Evolutionary conservation across 1,140 invertebrate species (phyloP).

Genomic region (Leguminivora glycinivorella): DNA sequence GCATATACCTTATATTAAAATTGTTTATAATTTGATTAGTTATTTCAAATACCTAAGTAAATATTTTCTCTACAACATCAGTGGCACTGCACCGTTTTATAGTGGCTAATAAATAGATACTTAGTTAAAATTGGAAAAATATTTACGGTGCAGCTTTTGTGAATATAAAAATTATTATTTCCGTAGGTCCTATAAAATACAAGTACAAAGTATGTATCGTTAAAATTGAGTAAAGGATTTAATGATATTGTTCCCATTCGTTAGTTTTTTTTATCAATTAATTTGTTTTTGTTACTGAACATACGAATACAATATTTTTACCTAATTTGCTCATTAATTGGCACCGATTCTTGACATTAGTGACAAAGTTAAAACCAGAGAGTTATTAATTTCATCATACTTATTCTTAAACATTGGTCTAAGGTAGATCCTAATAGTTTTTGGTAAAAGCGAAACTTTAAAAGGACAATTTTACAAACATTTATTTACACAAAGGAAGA

Average conservation of each 20-base stretch:
- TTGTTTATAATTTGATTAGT: background rate
- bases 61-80: conserved; percentile 5
- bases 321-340: conserved; percentile 35
- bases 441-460: background rate
- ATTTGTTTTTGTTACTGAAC: conserved; percentile 21
- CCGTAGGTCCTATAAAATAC: conserved; percentile 20
- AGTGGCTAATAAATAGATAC: background rate
- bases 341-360: conserved; percentile 49
- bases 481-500: background rate
- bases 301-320: conserved; percentile 2
- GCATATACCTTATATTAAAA: background rate
- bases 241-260: conserved; percentile 53
- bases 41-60: background rate
- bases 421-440: background rate
- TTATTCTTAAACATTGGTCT: background rate
- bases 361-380: conserved; percentile 2
- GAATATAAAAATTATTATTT: background rate
- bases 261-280: conserved; percentile 39
- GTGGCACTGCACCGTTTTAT: conserved; percentile 7
- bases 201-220: conserved; percentile 12
- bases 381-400: background rate
- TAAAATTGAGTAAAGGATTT: conserved; percentile 30
- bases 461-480: background rate
- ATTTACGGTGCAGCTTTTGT: background rate
- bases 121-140: conserved; percentile 11